Evolutionary conservation across 2,113 vertebrate genomes (phyloP), one percentile per base, ranked within the genome.

Genomic region (Brachyhypopomus occidentalis): DNA sequence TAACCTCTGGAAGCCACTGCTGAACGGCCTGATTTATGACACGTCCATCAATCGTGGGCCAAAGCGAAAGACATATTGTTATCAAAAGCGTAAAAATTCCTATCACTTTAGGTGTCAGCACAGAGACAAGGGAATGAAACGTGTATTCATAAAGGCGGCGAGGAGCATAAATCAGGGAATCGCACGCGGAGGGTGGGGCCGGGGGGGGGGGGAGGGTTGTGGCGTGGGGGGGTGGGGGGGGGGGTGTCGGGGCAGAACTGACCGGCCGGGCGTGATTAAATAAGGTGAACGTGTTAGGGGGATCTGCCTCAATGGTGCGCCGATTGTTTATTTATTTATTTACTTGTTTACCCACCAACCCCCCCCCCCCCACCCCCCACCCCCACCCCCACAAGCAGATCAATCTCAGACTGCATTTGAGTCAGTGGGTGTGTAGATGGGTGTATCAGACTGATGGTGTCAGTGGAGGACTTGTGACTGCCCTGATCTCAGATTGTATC

Each of bases 81-180:
- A 93, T 92, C 91, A 93, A 91, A 93, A 92, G 87, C 91, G 91
- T 93, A 92, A 91, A 91, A 92, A n/a, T 88, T 90, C 90, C 90
- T 91, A 91, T 93, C 90, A 91, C 93, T 92, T 92, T 92, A 93
- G 91, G 84, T 93, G 93, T 92, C 93, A 92, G 87, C 81, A 89
- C 72, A 85, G 86, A 88, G 87, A 89, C 87, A 89, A 86, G 90
- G 91, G 92, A 91, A 92, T 92, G 91, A 92, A 92, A 90, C 89
- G 92, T 89, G 90, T 92, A 91, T 88, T 94, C 93, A 94, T 93
- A 94, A 93, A 92, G 89, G 55, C 81, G 67, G 85, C 60, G 64
- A 70, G 63, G 3, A 41, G 77, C 59, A 45, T 94, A 92, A 94
- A 91, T 93, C 90, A 91, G 4, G 27, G 23, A 74, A 9, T 48